Base-by-base conservation (phyloP, 2,797 vertebrate species). In the Pempheris klunzingeri region DNA sequence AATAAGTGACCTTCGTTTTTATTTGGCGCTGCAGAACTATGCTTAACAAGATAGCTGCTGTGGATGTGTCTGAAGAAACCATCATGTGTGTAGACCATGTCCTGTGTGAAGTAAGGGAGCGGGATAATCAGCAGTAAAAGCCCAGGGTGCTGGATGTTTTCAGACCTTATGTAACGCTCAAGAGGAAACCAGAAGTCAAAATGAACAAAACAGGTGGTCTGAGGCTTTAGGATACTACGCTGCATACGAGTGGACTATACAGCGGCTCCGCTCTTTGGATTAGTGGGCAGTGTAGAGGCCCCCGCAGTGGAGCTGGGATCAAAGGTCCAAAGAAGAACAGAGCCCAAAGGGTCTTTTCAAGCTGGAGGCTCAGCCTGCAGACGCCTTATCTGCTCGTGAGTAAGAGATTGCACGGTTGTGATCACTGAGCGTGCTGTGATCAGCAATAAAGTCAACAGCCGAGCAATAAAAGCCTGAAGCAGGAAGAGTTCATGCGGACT, bases 1-100 rank as follows among this genome's bases (percentile, higher is more conserved):
- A 41, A 77, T 39, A 82, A 76, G 69, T 83, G 80, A 85, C 80
- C 78, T 85, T 77, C 77, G 12, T 24, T 38, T 68, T 22, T 0
- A 47, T 65, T 34, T 74, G 60, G 59, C 78, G 58, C 81, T 77
- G 47, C 36, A 50, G 60, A 65, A 49, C 74, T 83, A 41, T 78
- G 80, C 74, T 81, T 10, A 49, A 62, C n/a, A 57, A 0, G 69
- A 17, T 61, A n/a, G n/a, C n/a, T n/a, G n/a, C 57, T 0, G 22
- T 63, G 79, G 67, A 66, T 62, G 70, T 70, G 68, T 58, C 26
- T 47, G 22, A 73, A 11, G 22, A 20, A 24, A 8, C 38, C 43
- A 28, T n/a, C n/a, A n/a, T n/a, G n/a, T n/a, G n/a, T 9, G 41
- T 58, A n/a, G 66, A 26, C 11, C 17, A 24, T 26, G 52, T 65